Conservation (phyloP, 2,797 vertebrate genomes). For the Poliocrania exsul region DNA sequence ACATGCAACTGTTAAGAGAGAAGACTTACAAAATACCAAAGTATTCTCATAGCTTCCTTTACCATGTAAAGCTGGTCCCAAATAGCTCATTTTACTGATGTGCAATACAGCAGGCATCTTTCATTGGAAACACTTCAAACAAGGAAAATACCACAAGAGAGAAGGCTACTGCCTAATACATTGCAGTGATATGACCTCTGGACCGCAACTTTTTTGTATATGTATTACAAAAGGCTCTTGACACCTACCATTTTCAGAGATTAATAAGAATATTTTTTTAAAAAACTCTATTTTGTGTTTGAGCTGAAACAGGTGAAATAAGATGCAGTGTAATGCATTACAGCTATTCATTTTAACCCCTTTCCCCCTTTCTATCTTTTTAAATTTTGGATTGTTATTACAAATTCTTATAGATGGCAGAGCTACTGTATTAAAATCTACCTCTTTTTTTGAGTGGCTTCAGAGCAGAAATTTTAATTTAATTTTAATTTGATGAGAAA, state of each 20-base stretch:
- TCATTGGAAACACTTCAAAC: constrained; percentile 73
- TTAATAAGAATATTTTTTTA: constrained; percentile 61
- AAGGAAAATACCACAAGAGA: constrained; percentile 76
- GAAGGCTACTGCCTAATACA: constrained; percentile 68
- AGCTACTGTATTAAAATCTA: constrained; percentile 84
- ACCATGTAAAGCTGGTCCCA: constrained; percentile 59
- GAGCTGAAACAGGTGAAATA: constrained; percentile 74
- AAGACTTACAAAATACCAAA: constrained; percentile 30
- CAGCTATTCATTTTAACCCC: constrained; percentile 39
- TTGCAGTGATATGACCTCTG: constrained; percentile 64
- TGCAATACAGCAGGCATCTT: constrained; percentile 68
- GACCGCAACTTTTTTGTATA: constrained; percentile 65
- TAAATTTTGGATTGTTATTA: constrained; percentile 84
- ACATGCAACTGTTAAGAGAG: background rate
- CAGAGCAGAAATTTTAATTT: constrained; percentile 80
- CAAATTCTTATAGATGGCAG: constrained; percentile 77
- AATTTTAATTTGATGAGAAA: constrained; percentile 81
- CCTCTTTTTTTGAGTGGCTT: constrained; percentile 78
- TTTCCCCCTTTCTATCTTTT: constrained; percentile 75
- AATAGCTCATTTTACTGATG: constrained; percentile 71
- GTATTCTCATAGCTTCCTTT: constrained; percentile 60
- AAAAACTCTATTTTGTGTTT: background rate
- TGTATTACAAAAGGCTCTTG: constrained; percentile 71
- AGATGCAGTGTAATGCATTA: constrained; percentile 76
- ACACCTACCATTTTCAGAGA: constrained; percentile 76